Percentiles rank a stretch among this genome's conserved stretches.
These are phyloP conservation scores for Bufo bufo DNA, from an alignment of 2,113 vertebrate genomes.

Conservation along the genomic window DNA sequence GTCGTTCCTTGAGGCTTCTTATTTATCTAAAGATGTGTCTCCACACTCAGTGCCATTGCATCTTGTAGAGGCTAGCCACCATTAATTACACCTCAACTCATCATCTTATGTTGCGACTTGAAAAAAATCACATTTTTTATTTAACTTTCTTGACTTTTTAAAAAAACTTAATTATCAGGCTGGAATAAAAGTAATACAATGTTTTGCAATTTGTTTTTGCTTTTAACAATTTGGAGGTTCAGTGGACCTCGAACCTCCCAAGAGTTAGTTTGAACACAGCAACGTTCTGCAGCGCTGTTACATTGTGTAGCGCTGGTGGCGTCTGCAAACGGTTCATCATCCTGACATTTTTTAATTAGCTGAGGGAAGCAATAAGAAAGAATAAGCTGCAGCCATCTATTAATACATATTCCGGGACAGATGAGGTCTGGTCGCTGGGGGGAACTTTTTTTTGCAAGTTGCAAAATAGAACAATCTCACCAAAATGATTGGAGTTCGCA, in stretches of 20 bases:
- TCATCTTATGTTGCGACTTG: too few relatives aligned
- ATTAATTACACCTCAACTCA: too few relatives aligned
- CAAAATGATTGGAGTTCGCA: neutral
- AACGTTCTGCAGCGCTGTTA: neutral
- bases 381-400: neutral
- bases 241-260: constrained; percentile 18
- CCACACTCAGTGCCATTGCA: too few relatives aligned
- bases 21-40: too few relatives aligned
- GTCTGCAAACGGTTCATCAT: constrained; percentile 32
- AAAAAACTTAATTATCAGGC: neutral
- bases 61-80: too few relatives aligned
- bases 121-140: too few relatives aligned
- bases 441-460: neutral
- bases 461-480: neutral
- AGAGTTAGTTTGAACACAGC: neutral
- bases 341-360: constrained; percentile 48
- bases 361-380: constrained; percentile 26
- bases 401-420: constrained; percentile 29
- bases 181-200: constrained; percentile 8
- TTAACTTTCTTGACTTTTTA: too few relatives aligned
- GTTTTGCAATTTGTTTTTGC: constrained; percentile 22
- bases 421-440: neutral
- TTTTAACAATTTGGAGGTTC: neutral
- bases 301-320: neutral
- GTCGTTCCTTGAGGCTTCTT: too few relatives aligned